Evolutionary conservation across 1,140 invertebrate species (phyloP).

Genomic region (Drosophila pruinosa): DNA sequence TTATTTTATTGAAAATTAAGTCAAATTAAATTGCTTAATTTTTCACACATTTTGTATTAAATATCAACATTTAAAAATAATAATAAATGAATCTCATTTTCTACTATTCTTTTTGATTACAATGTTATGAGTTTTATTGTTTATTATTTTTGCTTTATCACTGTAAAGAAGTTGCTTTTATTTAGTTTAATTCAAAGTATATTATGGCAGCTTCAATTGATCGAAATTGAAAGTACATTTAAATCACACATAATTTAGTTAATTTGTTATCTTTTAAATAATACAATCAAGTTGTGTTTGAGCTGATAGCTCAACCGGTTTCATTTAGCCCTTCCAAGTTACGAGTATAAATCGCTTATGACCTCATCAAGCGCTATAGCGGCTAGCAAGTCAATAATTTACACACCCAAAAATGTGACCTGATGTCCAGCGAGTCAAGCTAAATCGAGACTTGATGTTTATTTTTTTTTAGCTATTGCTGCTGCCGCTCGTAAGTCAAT

Average conservation of each 20-base stretch:
- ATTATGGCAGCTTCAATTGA: too few relatives aligned
- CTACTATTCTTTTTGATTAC: too few relatives aligned
- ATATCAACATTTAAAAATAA: too few relatives aligned
- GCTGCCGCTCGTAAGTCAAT: constrained; percentile 57
- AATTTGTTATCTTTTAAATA: background rate
- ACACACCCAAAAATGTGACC: constrained; percentile 50
- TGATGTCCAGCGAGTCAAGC: constrained; percentile 30
- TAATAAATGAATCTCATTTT: too few relatives aligned
- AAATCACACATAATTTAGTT: background rate
- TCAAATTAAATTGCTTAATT: too few relatives aligned
- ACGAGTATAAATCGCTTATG: constrained; percentile 43
- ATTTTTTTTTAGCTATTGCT: constrained; percentile 29
- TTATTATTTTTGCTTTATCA: too few relatives aligned
- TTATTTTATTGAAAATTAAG: too few relatives aligned
- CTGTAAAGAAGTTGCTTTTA: too few relatives aligned
- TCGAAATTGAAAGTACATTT: background rate
- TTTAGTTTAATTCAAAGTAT: too few relatives aligned
- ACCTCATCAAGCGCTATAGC: constrained; percentile 64
- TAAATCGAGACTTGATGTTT: constrained; percentile 24
- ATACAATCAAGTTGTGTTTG: background rate
- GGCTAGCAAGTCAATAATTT: constrained; percentile 45
- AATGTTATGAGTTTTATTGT: too few relatives aligned
- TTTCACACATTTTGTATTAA: too few relatives aligned
- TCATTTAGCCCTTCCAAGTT: constrained; percentile 22
- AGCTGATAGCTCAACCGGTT: background rate